Evolutionary conservation across 1,140 invertebrate genomes (phyloP).

Genomic region (Dendroctonus ponderosae): DNA sequence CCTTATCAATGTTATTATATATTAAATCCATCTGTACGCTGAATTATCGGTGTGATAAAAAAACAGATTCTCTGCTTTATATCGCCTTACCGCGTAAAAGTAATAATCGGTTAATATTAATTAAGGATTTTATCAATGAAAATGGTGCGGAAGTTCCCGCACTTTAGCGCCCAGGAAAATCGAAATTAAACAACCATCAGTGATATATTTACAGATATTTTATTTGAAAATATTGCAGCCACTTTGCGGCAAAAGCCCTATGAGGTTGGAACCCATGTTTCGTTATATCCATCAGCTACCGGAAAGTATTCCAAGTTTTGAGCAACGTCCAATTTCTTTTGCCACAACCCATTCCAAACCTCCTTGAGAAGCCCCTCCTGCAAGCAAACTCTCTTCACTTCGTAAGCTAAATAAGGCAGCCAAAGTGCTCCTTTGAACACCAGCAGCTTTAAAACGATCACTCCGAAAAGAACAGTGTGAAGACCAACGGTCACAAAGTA

Average conservation of each 20-base stretch:
- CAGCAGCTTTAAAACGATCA: constrained; percentile 25
- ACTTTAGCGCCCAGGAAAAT: too few species aligned
- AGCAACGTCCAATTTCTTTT: constrained; percentile 11
- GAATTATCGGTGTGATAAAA: too few species aligned
- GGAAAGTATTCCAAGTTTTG: constrained; percentile 11
- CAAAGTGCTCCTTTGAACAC: constrained; percentile 30
- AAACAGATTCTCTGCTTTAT: too few species aligned
- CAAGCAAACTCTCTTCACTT: constrained; percentile 25
- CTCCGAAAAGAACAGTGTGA: constrained; percentile 31
- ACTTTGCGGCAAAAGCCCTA: neutral
- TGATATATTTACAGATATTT: neutral
- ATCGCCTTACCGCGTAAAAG: too few species aligned
- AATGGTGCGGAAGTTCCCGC: too few species aligned
- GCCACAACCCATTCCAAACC: constrained; percentile 30
- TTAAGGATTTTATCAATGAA: too few species aligned
- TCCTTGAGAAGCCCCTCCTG: constrained; percentile 31
- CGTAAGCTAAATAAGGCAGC: constrained; percentile 25
- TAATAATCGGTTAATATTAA: too few species aligned
- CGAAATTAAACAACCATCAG: neutral
- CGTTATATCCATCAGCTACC: neutral
- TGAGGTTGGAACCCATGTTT: constrained; percentile 3
- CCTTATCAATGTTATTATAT: too few species aligned
- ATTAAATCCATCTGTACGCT: too few species aligned
- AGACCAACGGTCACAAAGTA: constrained; percentile 32
- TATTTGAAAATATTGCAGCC: neutral